Percentiles rank a stretch among this genome's conserved stretches.
These are phyloP conservation scores for Aramus guarauna DNA, from an alignment of 2,113 vertebrate species.

Conservation along the genomic window DNA sequence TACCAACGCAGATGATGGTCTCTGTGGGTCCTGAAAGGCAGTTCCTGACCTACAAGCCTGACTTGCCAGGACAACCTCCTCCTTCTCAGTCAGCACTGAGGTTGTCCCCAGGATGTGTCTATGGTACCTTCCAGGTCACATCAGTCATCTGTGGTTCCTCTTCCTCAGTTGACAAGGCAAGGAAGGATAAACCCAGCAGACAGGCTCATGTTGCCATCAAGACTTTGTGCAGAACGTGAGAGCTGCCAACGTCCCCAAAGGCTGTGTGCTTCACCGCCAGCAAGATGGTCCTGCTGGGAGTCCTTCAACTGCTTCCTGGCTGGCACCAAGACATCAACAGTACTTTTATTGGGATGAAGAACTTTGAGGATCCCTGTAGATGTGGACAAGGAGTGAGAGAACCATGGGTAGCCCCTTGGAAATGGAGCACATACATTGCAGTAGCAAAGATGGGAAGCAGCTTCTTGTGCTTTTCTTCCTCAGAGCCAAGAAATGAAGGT, in stretches of 20 bases:
- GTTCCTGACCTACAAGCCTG: background rate
- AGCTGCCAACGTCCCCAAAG: background rate
- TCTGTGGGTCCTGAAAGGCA: background rate
- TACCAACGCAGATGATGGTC: background rate
- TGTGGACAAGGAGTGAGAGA: background rate
- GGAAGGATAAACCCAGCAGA: background rate
- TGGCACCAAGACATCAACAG: background rate
- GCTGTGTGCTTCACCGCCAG: background rate
- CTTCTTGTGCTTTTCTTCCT: background rate
- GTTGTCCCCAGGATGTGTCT: background rate
- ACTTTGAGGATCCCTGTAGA: background rate
- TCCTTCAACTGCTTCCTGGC: background rate
- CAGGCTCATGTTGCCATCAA: background rate
- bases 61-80: background rate
- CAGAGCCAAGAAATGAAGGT: background rate
- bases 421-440: background rate
- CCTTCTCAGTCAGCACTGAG: background rate
- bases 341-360: background rate
- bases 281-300: background rate
- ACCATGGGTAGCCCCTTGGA: accelerated
- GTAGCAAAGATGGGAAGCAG: accelerated
- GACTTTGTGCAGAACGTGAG: background rate
- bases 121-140: background rate
- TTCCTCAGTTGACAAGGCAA: background rate
- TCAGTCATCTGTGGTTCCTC: background rate